These are phyloP conservation scores for Pterocles gutturalis DNA, from an alignment of 2,113 vertebrate genomes.

Conservation along the genomic window DNA sequence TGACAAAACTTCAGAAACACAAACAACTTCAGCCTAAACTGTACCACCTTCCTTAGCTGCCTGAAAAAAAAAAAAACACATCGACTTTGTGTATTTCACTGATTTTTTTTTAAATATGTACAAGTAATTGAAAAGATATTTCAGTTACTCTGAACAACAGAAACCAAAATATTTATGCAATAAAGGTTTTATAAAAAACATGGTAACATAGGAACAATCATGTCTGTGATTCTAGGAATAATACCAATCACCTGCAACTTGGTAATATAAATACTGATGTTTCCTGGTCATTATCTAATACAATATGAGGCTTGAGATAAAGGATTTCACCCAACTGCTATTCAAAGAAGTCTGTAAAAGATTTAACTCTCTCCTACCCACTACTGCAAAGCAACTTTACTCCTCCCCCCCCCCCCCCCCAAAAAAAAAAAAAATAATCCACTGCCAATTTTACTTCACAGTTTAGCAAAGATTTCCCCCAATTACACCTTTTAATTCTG, in stretches of 20 bases:
- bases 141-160: not conserved
- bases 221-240: not conserved
- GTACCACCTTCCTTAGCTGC: not conserved
- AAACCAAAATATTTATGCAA: not conserved
- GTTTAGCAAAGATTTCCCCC: not conserved
- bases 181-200: not conserved
- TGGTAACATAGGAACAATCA: not conserved
- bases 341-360: not conserved
- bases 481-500: not conserved
- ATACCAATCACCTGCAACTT: not conserved
- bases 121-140: not conserved
- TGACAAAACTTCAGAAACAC: not conserved
- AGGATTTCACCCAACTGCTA: not conserved
- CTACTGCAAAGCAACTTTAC: not conserved
- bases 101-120: not conserved
- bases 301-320: not conserved
- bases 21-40: not conserved
- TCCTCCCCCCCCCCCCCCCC: not conserved
- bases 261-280: not conserved
- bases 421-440: not conserved
- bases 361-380: not conserved
- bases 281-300: constrained; percentile 9
- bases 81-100: not conserved
- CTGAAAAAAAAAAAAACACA: not conserved
- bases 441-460: not conserved